Base-by-base conservation (phyloP, 1,140 invertebrate species). In the Hylaeus anthracinus region DNA sequence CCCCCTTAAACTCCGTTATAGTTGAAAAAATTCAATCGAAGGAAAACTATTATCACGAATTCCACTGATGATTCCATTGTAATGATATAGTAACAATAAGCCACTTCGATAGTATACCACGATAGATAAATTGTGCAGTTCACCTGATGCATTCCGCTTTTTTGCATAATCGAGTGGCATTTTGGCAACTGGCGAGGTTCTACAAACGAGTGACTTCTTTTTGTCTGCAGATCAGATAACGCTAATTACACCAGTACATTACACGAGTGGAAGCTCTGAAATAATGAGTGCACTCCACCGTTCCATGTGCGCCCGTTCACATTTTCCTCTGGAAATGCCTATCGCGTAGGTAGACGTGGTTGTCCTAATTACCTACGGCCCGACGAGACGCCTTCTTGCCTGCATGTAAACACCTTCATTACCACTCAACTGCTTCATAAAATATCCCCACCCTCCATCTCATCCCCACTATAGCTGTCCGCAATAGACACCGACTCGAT, bases 361-460 rank as follows among this genome's bases (percentile, higher is more conserved):
- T 79, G 81, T 79, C 84, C 85, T 86, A 86, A 86, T 86, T 86
- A 86, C 84, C 80, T 83, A 83, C 72, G 77, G 67, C 69, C 60
- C 86, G 85, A 70, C 82, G 78, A 86, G 78, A 86, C 74, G 85
- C 86, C 82, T 87, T 87, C 86, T 87, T 87, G 85, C 78, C 56
- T 83, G 86, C 86, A 87, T 87, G 86, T 87, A 87, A 87, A 87
- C 86, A 87, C 81, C 86, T 87, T 87, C 86, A 87, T 87, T 87
- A 87, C 81, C 82, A 84, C 85, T 71, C 67, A 84, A 86, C 85
- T 75, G 85, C 71, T 86, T 65, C 60, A 84, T 86, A 87, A 87
- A 87, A 87, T 87, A 87, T 86, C 77, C 77, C 67, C 73, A 53
- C 10, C 71, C 15, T 3, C 60, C 26, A 43, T 15, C 51, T 39